A percentile compares a stretch with the other conserved stretches of the same genome.
These are phyloP conservation scores for Kryptolebias marmoratus DNA, from an alignment of 2,113 vertebrate genomes.

Conservation along the genomic window DNA sequence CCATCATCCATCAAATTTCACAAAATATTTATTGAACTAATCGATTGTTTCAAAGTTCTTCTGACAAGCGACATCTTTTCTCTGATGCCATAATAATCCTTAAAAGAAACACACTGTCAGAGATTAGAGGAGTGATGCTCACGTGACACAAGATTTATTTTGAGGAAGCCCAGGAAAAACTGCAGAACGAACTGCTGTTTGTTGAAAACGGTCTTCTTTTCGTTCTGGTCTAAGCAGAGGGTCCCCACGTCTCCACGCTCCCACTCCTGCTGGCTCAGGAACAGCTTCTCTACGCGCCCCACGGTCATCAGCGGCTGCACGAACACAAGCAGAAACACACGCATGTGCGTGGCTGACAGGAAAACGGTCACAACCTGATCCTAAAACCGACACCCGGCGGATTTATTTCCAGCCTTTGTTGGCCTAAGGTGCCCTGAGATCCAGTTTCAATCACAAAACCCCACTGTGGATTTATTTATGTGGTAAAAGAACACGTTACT, in stretches of 20 bases:
- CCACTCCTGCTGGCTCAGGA: constrained; percentile 78
- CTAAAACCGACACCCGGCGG: constrained; percentile 52
- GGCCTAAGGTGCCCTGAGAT: constrained; percentile 27
- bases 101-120: background rate
- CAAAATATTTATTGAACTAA: too few species aligned
- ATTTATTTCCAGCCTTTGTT: constrained; percentile 54
- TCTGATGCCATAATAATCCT: background rate
- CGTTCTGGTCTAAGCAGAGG: constrained; percentile 58
- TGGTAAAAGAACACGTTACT: constrained; percentile 14
- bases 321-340: constrained; percentile 22
- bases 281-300: constrained; percentile 79
- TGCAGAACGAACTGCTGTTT: constrained; percentile 80
- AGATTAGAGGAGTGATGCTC: constrained; percentile 42
- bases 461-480: constrained; percentile 11
- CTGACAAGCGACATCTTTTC: background rate
- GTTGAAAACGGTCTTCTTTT: constrained; percentile 53
- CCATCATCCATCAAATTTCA: too few species aligned
- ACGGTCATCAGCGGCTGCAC: constrained; percentile 76
- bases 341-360: constrained; percentile 10
- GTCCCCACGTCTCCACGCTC: constrained; percentile 65
- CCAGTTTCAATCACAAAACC: constrained; percentile 48
- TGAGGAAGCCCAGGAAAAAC: constrained; percentile 80
- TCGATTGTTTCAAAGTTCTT: too few species aligned
- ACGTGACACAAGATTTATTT: constrained; percentile 54
- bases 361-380: constrained; percentile 46